Conservation (phyloP, 2,797 vertebrate species). For the Helarctos malayanus region DNA sequence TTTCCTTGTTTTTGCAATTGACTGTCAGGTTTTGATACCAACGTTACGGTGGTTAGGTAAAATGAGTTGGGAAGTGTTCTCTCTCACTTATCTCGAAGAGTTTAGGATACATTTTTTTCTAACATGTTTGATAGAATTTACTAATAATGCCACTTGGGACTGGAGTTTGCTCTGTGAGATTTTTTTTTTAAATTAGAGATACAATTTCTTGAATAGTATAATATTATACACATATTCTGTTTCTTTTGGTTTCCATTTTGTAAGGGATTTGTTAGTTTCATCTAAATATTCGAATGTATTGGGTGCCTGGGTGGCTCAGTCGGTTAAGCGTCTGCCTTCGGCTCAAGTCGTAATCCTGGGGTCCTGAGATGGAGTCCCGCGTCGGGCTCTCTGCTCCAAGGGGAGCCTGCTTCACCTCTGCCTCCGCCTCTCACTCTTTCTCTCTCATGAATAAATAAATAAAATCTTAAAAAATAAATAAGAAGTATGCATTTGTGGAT, state of each 20-base stretch:
- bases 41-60: background rate
- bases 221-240: background rate
- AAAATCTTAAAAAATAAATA: too few species aligned
- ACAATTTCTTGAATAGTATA: background rate
- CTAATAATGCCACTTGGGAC: background rate
- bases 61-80: background rate
- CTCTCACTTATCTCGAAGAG: background rate
- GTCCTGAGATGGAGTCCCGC: too few species aligned
- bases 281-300: slow-evolving; percentile 10
- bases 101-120: background rate
- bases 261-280: background rate
- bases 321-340: too few species aligned
- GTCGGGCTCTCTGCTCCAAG: too few species aligned
- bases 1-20: background rate
- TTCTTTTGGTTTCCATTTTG: background rate
- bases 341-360: too few species aligned
- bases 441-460: too few species aligned
- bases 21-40: background rate
- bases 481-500: background rate
- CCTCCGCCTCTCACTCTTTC: too few species aligned
- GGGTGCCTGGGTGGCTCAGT: too few species aligned
- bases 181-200: background rate
- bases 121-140: background rate
- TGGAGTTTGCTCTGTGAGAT: background rate
- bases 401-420: too few species aligned